Evolutionary conservation across 2,888 invertebrate genomes (phyloP).

Genomic region (Idaea straminata): DNA sequence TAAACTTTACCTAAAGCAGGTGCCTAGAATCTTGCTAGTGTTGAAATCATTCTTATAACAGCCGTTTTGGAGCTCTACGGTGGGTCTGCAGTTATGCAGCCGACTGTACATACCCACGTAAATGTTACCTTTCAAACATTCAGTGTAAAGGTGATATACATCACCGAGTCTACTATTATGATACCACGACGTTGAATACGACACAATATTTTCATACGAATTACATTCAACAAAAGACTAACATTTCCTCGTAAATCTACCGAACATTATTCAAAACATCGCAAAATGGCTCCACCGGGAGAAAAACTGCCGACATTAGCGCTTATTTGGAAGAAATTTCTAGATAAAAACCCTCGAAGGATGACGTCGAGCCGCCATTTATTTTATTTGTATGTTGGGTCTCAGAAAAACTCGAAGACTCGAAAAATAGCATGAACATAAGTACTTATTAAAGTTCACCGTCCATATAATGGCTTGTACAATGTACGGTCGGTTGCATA

Average conservation of each 20-base stretch:
- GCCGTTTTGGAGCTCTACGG: no score
- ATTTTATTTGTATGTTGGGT: background rate
- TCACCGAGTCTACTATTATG: background rate
- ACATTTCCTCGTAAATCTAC: constrained; percentile 1
- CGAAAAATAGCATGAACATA: background rate
- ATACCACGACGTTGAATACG: background rate
- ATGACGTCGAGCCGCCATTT: background rate
- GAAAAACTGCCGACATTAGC: constrained; percentile 1
- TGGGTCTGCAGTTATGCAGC: no score
- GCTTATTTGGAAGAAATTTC: background rate
- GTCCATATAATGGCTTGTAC: no score
- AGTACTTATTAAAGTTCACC: no score
- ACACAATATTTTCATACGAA: background rate
- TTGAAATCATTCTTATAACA: no score
- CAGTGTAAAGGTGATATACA: background rate
- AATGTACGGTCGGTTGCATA: no score
- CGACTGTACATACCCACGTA: no score
- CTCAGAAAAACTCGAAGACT: background rate
- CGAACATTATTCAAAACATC: background rate
- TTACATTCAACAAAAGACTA: background rate
- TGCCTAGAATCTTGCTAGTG: no score
- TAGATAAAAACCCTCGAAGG: background rate
- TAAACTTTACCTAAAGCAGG: no score
- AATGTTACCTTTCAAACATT: no score
- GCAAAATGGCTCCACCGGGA: constrained; percentile 1